Evolutionary conservation across 1,140 invertebrate genomes (phyloP).

Genomic region (Aculops lycopersici): DNA sequence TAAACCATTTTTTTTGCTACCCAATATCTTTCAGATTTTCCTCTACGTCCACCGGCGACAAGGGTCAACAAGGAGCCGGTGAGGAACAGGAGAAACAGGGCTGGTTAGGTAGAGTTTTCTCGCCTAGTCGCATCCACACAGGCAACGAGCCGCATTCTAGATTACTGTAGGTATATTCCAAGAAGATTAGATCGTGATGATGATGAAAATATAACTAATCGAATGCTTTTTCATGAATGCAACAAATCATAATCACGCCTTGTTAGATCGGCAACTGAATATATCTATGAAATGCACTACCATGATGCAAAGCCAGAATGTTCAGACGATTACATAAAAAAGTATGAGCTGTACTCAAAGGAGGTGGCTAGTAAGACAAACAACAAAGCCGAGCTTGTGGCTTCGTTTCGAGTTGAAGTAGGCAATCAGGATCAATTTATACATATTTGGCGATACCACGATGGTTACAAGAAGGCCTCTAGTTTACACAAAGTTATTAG

Average conservation of each 20-base stretch:
- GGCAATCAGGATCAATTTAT: slow-evolving; percentile 90
- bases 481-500: slow-evolving; percentile 18
- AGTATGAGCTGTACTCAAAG: slow-evolving; percentile 11
- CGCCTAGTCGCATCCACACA: slow-evolving; percentile 55
- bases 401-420: slow-evolving; percentile 37
- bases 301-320: slow-evolving; percentile 19
- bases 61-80: too few species aligned
- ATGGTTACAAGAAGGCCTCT: slow-evolving; percentile 53
- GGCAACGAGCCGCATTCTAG: slow-evolving; percentile 77
- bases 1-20: too few species aligned
- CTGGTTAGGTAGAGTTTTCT: slow-evolving; percentile 53
- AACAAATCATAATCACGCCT: slow-evolving; percentile 1
- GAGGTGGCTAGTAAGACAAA: background rate
- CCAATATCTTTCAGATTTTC: too few species aligned
- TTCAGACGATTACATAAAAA: slow-evolving; percentile 11
- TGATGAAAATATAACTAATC: slow-evolving; percentile 46
- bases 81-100: too few species aligned
- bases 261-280: slow-evolving; percentile 16
- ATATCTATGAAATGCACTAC: slow-evolving; percentile 37
- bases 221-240: slow-evolving; percentile 3
- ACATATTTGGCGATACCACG: slow-evolving; percentile 69
- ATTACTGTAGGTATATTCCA: slow-evolving; percentile 63
- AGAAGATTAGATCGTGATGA: slow-evolving; percentile 47
- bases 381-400: slow-evolving; percentile 17
- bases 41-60: too few species aligned